These are phyloP conservation scores for Pogonocichla stellata DNA, from an alignment of 2,113 vertebrate species.

Conservation along the genomic window DNA sequence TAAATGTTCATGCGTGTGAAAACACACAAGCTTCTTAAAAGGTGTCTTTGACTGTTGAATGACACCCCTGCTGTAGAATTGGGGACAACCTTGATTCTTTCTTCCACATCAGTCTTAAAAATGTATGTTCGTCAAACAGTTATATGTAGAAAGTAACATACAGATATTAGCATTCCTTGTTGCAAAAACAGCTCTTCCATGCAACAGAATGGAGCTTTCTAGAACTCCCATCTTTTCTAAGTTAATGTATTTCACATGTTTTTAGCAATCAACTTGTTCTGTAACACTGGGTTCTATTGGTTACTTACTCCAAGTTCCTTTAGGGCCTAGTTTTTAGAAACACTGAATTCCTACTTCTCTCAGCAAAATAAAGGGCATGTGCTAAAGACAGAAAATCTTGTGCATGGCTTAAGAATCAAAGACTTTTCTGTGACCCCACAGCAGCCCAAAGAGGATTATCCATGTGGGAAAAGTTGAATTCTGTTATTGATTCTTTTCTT, in stretches of 20 bases:
- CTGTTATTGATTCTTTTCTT: neutral
- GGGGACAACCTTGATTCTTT: neutral
- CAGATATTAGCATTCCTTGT: neutral
- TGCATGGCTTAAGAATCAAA: neutral
- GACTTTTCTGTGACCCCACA: neutral
- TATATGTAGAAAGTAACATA: rapidly evolving
- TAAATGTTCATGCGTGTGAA: rapidly evolving
- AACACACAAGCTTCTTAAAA: neutral
- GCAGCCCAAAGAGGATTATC: neutral
- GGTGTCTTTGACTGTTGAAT: neutral
- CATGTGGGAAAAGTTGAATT: neutral
- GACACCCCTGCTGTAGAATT: rapidly evolving
- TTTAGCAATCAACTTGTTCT: neutral
- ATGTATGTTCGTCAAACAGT: neutral
- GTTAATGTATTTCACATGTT: neutral
- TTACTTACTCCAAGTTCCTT: neutral
- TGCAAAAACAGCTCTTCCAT: neutral
- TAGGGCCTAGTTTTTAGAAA: neutral
- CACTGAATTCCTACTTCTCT: neutral
- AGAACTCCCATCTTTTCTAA: neutral
- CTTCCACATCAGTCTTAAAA: neutral
- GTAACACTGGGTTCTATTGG: neutral
- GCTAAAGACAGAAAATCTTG: neutral
- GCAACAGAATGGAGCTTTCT: neutral
- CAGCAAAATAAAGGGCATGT: neutral